These are phyloP conservation scores for Hippopotamyrus pictus DNA, from an alignment of 2,797 vertebrate species.

Conservation along the genomic window DNA sequence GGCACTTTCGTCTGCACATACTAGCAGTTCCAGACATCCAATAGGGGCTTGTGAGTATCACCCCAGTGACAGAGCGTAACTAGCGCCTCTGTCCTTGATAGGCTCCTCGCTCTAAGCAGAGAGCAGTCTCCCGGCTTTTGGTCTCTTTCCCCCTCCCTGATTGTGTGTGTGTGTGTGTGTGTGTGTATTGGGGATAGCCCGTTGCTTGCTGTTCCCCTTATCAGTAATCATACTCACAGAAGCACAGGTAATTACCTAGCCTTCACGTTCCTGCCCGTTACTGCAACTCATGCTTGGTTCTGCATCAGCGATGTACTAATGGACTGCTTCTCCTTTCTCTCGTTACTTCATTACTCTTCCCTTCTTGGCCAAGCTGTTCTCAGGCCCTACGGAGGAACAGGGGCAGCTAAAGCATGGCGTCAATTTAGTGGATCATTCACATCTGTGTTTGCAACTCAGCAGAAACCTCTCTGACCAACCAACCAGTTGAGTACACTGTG, in stretches of 20 bases:
- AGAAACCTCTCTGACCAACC: neutral
- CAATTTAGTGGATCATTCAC: neutral
- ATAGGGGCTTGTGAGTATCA: constrained; percentile 30
- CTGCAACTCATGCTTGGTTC: constrained; percentile 51
- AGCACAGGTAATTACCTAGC: constrained; percentile 3
- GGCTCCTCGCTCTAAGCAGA: neutral
- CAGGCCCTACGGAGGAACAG: neutral
- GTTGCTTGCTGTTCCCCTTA: constrained; percentile 33
- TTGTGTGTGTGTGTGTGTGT: constrained; percentile 15
- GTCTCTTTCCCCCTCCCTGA: neutral
- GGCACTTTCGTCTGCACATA: constrained; percentile 31
- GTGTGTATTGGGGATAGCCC: constrained; percentile 38
- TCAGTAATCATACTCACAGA: constrained; percentile 47
- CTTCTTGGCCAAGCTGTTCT: constrained; percentile 32
- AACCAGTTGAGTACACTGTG: neutral
- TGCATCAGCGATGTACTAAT: constrained; percentile 39
- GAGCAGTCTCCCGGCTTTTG: neutral
- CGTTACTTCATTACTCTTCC: constrained; percentile 34
- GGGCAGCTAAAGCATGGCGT: neutral
- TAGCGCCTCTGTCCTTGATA: constrained; percentile 20
- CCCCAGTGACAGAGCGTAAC: constrained; percentile 18
- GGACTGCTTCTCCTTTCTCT: constrained; percentile 21
- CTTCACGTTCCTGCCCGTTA: constrained; percentile 35
- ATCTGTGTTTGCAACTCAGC: neutral
- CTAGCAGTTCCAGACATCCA: constrained; percentile 18